Conservation (phyloP, 2,797 vertebrate genomes). For the Hypotaenidia philippensis region DNA sequence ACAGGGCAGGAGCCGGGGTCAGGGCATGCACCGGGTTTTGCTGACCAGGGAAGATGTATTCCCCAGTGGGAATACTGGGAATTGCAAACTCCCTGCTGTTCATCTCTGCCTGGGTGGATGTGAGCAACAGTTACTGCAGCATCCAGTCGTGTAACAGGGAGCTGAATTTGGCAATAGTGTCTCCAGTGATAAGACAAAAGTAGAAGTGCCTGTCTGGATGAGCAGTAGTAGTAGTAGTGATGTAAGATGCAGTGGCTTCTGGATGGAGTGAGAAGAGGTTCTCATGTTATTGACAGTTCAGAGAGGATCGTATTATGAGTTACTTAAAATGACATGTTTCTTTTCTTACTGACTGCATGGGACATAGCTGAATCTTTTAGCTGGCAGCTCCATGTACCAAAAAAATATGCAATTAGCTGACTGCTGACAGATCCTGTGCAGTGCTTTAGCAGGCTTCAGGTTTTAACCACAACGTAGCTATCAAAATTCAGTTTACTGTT, state of each 20-base stretch:
- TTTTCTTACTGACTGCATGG: background rate
- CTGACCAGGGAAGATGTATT: background rate
- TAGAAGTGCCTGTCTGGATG: background rate
- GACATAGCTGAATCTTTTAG: background rate
- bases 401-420: background rate
- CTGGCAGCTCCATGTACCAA: background rate
- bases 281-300: background rate
- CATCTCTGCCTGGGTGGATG: rapidly evolving
- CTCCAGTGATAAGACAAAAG: background rate
- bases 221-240: background rate
- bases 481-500: background rate
- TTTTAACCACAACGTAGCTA: background rate
- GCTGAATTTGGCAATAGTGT: background rate
- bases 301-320: background rate
- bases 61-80: background rate
- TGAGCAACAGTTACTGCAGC: background rate
- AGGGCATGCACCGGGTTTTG: background rate
- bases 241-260: background rate
- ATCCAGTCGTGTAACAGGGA: background rate
- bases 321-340: background rate
- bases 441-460: background rate
- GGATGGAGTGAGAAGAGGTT: background rate
- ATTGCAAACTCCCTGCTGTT: background rate
- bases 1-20: background rate
- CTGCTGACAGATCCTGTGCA: background rate